These are phyloP conservation scores for Balaenoptera acutorostrata DNA, from an alignment of 2,113 vertebrate genomes.

Conservation along the genomic window DNA sequence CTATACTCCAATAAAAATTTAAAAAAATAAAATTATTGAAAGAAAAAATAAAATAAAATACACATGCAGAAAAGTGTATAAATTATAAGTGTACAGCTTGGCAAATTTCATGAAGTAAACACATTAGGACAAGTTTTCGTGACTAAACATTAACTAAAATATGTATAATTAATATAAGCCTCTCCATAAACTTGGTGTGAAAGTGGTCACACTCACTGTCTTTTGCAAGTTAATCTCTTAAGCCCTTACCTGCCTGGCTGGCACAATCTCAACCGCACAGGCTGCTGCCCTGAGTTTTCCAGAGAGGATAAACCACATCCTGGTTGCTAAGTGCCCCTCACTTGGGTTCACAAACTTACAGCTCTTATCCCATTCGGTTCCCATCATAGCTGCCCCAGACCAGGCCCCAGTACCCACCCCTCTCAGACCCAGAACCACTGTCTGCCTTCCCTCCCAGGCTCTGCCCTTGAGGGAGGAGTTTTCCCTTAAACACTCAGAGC, in stretches of 20 bases:
- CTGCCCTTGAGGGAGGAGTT: background rate
- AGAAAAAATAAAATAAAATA: background rate
- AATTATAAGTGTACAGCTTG: too few relatives aligned
- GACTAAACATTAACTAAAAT: background rate
- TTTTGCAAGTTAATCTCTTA: background rate
- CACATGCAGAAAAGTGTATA: background rate
- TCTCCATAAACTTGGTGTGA: background rate
- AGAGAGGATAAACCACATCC: background rate
- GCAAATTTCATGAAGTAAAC: background rate
- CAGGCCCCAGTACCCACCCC: background rate
- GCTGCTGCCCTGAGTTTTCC: background rate
- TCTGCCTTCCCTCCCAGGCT: background rate
- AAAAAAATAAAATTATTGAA: too few relatives aligned
- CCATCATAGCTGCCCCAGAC: background rate
- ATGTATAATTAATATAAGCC: background rate
- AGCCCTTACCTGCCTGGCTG: background rate
- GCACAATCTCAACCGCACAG: background rate
- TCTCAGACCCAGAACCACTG: background rate
- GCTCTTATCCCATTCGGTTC: background rate
- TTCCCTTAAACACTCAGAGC: background rate
- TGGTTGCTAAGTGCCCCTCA: background rate
- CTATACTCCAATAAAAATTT: too few relatives aligned
- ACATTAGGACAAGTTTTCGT: background rate
- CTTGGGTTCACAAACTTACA: too few relatives aligned
- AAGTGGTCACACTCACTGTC: background rate